Percentiles rank a stretch among this genome's conserved stretches.
Evolutionary conservation across 1,140 invertebrate genomes (phyloP).

Genomic region (Drosophila arizonae): DNA sequence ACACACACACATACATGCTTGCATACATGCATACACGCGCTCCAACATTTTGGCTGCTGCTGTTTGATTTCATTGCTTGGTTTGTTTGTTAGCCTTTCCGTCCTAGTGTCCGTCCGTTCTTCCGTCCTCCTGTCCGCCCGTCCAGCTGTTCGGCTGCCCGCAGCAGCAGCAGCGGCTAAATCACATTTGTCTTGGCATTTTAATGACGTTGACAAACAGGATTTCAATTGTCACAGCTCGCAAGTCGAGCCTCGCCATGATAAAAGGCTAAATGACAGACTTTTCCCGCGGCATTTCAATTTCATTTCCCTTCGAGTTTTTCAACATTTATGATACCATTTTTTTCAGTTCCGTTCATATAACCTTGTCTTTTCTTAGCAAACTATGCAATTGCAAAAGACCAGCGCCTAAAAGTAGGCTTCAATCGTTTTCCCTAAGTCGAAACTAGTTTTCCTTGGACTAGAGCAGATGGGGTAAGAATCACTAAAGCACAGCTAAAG

Average conservation of each 20-base stretch:
- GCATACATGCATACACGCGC: too few species aligned
- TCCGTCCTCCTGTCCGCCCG: not conserved
- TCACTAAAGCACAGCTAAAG: too few species aligned
- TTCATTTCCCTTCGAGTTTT: not conserved
- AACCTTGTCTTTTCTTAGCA: too few species aligned
- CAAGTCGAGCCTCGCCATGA: conserved; percentile 27
- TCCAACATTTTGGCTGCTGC: conserved; percentile 24
- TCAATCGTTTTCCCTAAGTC: too few species aligned
- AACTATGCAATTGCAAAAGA: too few species aligned
- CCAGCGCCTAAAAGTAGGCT: too few species aligned
- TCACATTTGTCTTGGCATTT: conserved; percentile 74
- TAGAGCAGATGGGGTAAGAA: too few species aligned
- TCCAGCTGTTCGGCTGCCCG: not conserved
- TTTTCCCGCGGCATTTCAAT: conserved; percentile 18
- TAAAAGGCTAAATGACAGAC: conserved; percentile 39
- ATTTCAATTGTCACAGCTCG: conserved; percentile 41
- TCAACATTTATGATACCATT: too few species aligned
- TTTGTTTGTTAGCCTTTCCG: conserved; percentile 54
- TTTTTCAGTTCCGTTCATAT: too few species aligned
- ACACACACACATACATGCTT: too few species aligned
- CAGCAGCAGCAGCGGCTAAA: conserved; percentile 46
- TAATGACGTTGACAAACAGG: conserved; percentile 65
- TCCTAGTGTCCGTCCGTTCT: not conserved
- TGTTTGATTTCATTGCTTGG: conserved; percentile 68
- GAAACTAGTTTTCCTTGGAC: too few species aligned